Percentiles rank a stretch among this genome's conserved stretches.
Evolutionary conservation across 2,113 vertebrate genomes (phyloP).

Genomic region (Motacilla tschutschensis): DNA sequence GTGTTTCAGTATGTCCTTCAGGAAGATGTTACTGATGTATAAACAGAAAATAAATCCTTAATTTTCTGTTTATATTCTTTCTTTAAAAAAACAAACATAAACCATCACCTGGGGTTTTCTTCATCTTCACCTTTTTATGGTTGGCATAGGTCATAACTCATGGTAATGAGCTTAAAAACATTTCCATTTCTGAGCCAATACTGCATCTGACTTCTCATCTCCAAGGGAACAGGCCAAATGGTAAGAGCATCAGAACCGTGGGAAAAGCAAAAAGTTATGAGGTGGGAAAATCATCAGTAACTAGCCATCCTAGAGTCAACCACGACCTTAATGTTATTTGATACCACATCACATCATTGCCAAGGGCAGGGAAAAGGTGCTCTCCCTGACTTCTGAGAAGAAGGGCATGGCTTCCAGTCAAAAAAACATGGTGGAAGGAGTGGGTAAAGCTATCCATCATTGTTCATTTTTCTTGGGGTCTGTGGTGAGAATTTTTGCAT

Average conservation of each 20-base stretch:
- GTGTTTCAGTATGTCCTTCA: not conserved
- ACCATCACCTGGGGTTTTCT: not conserved
- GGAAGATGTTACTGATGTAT: not conserved
- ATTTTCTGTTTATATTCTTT: not conserved
- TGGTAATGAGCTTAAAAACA: not conserved
- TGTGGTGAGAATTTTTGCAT: not conserved
- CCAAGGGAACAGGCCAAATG: not conserved
- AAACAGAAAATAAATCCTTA: no score
- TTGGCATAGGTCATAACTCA: not conserved
- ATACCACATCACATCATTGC: not conserved
- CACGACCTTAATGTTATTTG: not conserved
- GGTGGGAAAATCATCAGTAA: not conserved
- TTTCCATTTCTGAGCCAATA: not conserved
- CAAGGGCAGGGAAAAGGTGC: not conserved
- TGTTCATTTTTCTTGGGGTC: not conserved
- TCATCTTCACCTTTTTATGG: not conserved
- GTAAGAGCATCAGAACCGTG: not conserved
- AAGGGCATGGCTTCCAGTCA: not conserved
- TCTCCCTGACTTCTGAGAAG: not conserved
- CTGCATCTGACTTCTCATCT: not conserved
- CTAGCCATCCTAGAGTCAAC: not conserved
- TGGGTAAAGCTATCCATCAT: not conserved
- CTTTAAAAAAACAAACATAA: not conserved
- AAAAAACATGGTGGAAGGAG: not conserved
- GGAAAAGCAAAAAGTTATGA: not conserved